Base-by-base conservation (phyloP, 2,113 vertebrate species). In the Phrynocephalus versicolor region DNA sequence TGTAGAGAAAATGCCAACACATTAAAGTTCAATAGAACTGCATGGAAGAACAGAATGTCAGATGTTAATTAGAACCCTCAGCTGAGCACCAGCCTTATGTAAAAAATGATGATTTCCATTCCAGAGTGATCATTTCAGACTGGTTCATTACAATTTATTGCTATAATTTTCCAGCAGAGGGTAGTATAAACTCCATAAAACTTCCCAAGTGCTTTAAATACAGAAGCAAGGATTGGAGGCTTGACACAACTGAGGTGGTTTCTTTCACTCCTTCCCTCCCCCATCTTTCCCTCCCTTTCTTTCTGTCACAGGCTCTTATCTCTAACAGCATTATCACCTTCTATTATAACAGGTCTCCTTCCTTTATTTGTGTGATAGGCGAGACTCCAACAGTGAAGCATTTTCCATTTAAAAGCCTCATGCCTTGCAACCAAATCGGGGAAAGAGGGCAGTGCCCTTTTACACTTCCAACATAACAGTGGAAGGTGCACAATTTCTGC, bases 111-210 rank as follows among this genome's bases (percentile, higher is more conserved):
- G 14, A 19, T 57, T 60, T 79, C 33, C 5, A 35, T 62, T 62
- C 30, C 15, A 2, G 2, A 4, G 45, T 41, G 35, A 27, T n/a
- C 55, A 16, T 55, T 23, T n/a, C n/a, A 55, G 45, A 39, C 2
- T 4, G 15, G 18, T 76, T 67, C 69, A 79, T 21, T 27, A 1
- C 37, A 37, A 15, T 45, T 12, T 58, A 65, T 41, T 80, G 30
- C 60, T 79, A 57, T 19, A 15, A 35, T 64, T 7, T 74, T 74
- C 77, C 87, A 80, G 82, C 27, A 88, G 87, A 88, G 82, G 87
- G 87, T 30, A 30, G 27, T 80, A 57, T 84, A 27, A 88, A 67
- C 86, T 74, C 73, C 82, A 87, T 30, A 64, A 84, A 84, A 62
- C 2, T n/a, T 37, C 18, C 35, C 6, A 2, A 2, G 3, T 16